Evolutionary conservation across 2,797 vertebrate genomes (phyloP), one percentile per base, ranked within the genome.

Genomic region (Tadarida brasiliensis): DNA sequence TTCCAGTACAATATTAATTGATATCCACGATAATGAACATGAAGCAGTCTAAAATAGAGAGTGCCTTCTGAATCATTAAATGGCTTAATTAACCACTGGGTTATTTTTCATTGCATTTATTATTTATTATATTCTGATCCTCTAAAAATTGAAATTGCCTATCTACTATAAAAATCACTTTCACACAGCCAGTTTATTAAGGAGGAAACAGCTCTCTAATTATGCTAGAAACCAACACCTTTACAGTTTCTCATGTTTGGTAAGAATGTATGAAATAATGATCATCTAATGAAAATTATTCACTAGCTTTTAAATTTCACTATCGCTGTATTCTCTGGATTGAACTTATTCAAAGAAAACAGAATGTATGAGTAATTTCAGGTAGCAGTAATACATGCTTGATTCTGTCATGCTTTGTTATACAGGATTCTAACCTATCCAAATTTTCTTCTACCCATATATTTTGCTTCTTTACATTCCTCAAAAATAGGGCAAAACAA

Each of bases 11-110:
- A 56, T 61, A 80, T 47, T 80, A 95, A 81, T 30, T 71, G 16
- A 51, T 68, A 57, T 51, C 26, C 19, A 24, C 86, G 8, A 81
- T 93, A 73, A 94, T 33, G 11, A 80, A 39, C 20, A 63, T 81
- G 61, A 47, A 77, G 5, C 30, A 70, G 2, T 70, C 47, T 56
- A 70, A 81, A 49, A 57, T 20, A 54, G 22, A 26, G 7, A 77
- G 9, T 70, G 4, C 5, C 22, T 93, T 70, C 39, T 78, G 67
- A 96, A 76, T 74, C 47, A 51, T 89, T 49, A 86, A 94, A 80
- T 57, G 33, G 57, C 8, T 84, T 85, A 80, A 63, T 85, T 70
- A 67, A 90, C 4, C n/a, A 57, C 24, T 35, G 15, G 14, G 11
- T 65, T 90, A 87, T 76, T 59, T 90, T 26, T 59, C 47, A 19